Evolutionary conservation across 1,140 invertebrate genomes (phyloP), one percentile per base, ranked within the genome.

Genomic region (Apis florea): DNA sequence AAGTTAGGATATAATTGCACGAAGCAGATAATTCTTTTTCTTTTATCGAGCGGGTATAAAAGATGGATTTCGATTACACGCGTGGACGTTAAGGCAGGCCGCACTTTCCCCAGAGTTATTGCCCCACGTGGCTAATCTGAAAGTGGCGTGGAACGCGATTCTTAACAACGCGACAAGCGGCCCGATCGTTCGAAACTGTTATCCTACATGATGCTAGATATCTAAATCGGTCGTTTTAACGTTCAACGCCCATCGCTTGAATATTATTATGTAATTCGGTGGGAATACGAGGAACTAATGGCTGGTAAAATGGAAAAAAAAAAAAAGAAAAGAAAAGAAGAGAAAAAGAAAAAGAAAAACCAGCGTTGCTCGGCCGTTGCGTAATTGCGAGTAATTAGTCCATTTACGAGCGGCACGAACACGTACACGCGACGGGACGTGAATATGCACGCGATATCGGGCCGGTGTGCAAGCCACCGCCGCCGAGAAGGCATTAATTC

Each of bases 351-450:
- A 24, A 6, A 13, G 26, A 61, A 86, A 78, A 86, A 86, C 64
- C 24, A 21, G 58, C 76, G 66, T 69, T 63, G 31, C 61, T 63
- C 75, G 61, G 21, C 69, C 61, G 76, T 90, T 90, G 73, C 86
- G 88, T 87, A 90, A 90, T 90, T 78, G 64, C 88, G 88, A 90
- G 89, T 90, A 90, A 90, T 90, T 90, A 90, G 89, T 90, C 86
- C 89, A 90, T 90, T 90, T 90, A 90, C 86, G 88, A 90, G 83
- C 83, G 78, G 67, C 54, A 53, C 73, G 73, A 67, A 51, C 67
- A 80, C 70, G 77, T 51, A 51, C 31, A 21, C 59, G 31, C 40
- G 49, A 26, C 2, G 9, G 21, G 10, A 40, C 40, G 56, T 47
- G 59, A 69, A 66, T 66, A 54, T 40, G 79, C 72, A 68, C 61